Base-by-base conservation (phyloP, 37 sponge, comb jelly and placozoan genomes). In the Axinella damicornis region DNA sequence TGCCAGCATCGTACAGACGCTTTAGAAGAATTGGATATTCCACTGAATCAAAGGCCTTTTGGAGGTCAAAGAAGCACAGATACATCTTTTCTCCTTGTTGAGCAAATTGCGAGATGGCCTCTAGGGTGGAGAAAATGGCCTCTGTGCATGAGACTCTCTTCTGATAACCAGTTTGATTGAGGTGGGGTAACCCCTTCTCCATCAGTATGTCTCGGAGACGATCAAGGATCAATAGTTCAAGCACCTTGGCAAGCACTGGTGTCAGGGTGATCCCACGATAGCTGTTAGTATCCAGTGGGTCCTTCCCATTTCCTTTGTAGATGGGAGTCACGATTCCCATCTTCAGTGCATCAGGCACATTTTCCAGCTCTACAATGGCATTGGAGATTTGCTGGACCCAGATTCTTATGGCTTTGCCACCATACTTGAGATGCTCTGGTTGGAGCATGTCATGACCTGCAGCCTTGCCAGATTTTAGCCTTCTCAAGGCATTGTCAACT, bases 31-130 rank as follows among this genome's bases (percentile, higher is more conserved):
- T 19, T 9, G 72, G 53, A 11, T 73, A 54, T 40, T 73, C 28
- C 21, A 73, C 52, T 14, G 79, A 61, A 57, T 78, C 79, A 63
- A 78, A 78, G 15, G 79, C 66, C 28, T 63, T 78, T 62, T 63
- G 76, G 18, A 75, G 46, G 46, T 46, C 46, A 9, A 12, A 46
- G 9, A 46, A 46, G 46, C 46, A 46, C 46, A 46, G 4, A 9
- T 46, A 46, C 46, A 46, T 46, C n/a, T n/a, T n/a, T n/a, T n/a
- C n/a, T n/a, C n/a, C n/a, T n/a, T n/a, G 46, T 9, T 46, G 46
- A 9, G 46, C 46, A 46, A 46, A 46, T 46, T 46, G 46, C 9
- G 9, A 46, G 46, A 46, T 9, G 9, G 46, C 46, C 9, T 46
- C 46, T 9, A 46, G 4, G 46, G 46, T 46, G 6, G 9, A 46